Base-by-base conservation (phyloP, 1,140 invertebrate species). In the Drosophila nasuta region DNA sequence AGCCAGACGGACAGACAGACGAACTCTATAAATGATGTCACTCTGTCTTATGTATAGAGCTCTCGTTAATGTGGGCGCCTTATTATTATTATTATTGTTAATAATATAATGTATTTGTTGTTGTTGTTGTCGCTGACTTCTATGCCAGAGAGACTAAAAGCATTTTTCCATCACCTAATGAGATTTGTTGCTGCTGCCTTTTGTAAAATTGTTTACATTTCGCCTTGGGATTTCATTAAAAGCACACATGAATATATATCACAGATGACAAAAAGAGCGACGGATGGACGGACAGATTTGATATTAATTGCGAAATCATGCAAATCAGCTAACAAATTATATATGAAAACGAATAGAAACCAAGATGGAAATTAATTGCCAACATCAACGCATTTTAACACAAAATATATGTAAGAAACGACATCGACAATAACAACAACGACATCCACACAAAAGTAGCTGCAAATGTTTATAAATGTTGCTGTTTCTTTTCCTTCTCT, bases 231-330 rank as follows among this genome's bases (percentile, higher is more conserved):
- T 64, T 76, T 76, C 78, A 76, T 71, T 85, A 70, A 79, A 81
- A 46, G 65, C 60, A 66, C 57, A 75, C 60, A 85, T 15, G 77
- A 75, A 78, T 51, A 73, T 70, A 86, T 79, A 79, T 83, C 67
- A 86, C 59, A 57, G 65, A 75, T 70, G 78, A 78, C 67, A 85
- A 51, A 67, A 59, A 72, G 69, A 81, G 8, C 78, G 60, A 81
- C 45, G 59, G 45, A 43, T 10, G 46, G 28, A 71, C 48, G 60
- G 38, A 25, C 28, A 54, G 51, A 56, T 38, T 48, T 85, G 52
- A 80, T 83, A 86, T 85, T 86, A 86, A 86, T 86, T 86, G 82
- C 71, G 52, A 79, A 79, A 82, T 86, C 71, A 86, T 86, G 82
- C 82, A 86, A 86, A 86, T 86, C 66, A 68, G 48, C 35, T 17